Evolutionary conservation across 1,140 invertebrate genomes (phyloP).

Genomic region (Drosophila equinoxialis): DNA sequence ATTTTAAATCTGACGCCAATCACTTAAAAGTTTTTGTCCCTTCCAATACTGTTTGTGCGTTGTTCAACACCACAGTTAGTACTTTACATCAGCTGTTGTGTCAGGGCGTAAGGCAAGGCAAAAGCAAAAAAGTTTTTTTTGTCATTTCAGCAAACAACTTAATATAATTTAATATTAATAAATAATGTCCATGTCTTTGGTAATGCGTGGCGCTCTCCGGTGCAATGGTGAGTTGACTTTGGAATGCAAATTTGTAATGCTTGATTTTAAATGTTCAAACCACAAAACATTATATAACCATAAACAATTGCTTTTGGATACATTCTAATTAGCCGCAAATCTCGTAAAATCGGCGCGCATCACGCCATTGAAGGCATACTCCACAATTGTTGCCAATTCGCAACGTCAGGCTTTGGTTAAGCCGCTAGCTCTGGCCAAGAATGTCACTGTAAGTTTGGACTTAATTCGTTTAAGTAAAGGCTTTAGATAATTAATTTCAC

Average conservation of each 20-base stretch:
- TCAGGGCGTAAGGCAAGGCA: constrained; percentile 23
- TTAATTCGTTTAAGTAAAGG: neutral
- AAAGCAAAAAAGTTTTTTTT: constrained; percentile 43
- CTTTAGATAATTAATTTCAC: neutral
- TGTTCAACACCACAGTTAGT: neutral
- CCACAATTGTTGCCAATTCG: constrained; percentile 60
- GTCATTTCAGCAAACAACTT: constrained; percentile 42
- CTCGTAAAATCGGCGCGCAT: constrained; percentile 58
- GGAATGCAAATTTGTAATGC: neutral
- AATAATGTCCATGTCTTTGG: constrained; percentile 55
- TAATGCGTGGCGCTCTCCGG: constrained; percentile 54
- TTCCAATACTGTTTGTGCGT: neutral
- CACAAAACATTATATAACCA: constrained; percentile 65
- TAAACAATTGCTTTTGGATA: constrained; percentile 22
- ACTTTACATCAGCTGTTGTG: neutral
- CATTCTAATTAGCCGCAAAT: constrained; percentile 54
- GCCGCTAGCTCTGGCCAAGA: constrained; percentile 54
- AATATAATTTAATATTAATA: constrained; percentile 19
- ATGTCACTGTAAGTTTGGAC: constrained; percentile 45
- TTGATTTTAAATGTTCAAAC: neutral
- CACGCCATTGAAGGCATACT: constrained; percentile 68
- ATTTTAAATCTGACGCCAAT: constrained; percentile 33
- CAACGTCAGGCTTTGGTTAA: constrained; percentile 52
- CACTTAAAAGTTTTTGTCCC: neutral
- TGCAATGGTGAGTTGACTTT: constrained; percentile 53